These are phyloP conservation scores for Sclerodermus sp. DNA, from an alignment of 2,888 invertebrate species.

Conservation along the genomic window DNA sequence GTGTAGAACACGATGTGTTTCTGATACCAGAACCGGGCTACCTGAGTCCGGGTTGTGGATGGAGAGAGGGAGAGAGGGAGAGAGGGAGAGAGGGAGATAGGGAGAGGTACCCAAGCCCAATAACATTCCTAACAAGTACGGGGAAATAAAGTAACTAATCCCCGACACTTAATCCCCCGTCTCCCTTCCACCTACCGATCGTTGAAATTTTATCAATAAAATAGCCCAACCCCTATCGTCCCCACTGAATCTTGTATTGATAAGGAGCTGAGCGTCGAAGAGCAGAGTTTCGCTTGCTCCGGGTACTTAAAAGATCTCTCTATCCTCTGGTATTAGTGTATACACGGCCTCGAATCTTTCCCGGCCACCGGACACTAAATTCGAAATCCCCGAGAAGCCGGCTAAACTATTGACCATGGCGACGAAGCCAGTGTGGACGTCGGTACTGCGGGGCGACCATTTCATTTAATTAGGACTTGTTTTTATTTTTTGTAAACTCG, in stretches of 20 bases:
- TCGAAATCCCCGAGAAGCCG: constrained; percentile 20
- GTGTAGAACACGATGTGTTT: constrained; percentile 56
- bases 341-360: background rate
- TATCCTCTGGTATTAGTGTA: constrained; percentile 5
- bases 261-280: too few species aligned
- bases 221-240: too few species aligned
- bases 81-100: constrained; percentile 13
- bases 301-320: background rate
- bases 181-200: too few species aligned
- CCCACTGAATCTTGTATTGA: too few species aligned
- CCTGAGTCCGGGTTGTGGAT: constrained; percentile 30
- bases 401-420: constrained; percentile 23
- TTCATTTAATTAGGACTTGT: constrained; percentile 49
- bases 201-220: too few species aligned
- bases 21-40: constrained; percentile 45
- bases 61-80: constrained; percentile 10
- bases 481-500: constrained; percentile 47
- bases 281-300: too few species aligned
- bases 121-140: constrained; percentile 11
- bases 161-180: too few species aligned
- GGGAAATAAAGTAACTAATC: background rate
- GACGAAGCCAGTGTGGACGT: constrained; percentile 2
- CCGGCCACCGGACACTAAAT: constrained; percentile 21
- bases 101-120: constrained; percentile 24
- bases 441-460: constrained; percentile 28